Evolutionary conservation across 2,888 invertebrate genomes (phyloP), one percentile per base, ranked within the genome.

Genomic region (Drosophila suboccidentalis): DNA sequence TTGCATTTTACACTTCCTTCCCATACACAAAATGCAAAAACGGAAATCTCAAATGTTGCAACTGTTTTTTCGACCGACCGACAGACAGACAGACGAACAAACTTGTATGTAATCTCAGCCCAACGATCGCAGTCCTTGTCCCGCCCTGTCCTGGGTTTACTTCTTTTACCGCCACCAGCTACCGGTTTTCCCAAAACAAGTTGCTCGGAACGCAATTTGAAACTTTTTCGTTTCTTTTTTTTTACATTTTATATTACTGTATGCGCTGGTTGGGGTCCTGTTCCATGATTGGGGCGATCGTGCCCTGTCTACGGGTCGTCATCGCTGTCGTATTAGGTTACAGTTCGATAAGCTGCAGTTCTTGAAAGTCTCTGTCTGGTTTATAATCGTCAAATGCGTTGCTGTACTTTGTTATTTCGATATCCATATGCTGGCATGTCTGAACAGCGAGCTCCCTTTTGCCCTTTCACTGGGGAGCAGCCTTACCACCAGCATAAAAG

Each of bases 1-100:
- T 58, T 36, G 15, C 58, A 66, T 71, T 83, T 85, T 54, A 71
- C 81, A 87, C 89, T 87, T 89, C 84, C 87, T 75, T 71, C 62
- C 44, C 36, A 41, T 51, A 17, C 49, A 32, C 49, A 32, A 29
- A 63, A 51, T 49, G 29, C 50, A 34, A 63, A 72, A 71, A 41
- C 89, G 85, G 89, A 85, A 83, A 89, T 85, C 84, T 83, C 79
- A 54, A 84, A 80, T 78, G 60, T 71, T 86, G 79, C 69, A 75
- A 89, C 87, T 64, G 69, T 79, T 62, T 49, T 49, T 10, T 3
- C 17, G 10, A 26, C 29, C 32, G 39, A 22, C 22, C 22, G 22
- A 22, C 22, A 22, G 11, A 49, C 54, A 38, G 29, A 29, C 29
- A 29, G 29, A 29, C 29, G 6, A 1, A 29, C 29, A 58, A 85